Base-by-base conservation (phyloP, 1,140 invertebrate species). In the Glossosoma conforme region DNA sequence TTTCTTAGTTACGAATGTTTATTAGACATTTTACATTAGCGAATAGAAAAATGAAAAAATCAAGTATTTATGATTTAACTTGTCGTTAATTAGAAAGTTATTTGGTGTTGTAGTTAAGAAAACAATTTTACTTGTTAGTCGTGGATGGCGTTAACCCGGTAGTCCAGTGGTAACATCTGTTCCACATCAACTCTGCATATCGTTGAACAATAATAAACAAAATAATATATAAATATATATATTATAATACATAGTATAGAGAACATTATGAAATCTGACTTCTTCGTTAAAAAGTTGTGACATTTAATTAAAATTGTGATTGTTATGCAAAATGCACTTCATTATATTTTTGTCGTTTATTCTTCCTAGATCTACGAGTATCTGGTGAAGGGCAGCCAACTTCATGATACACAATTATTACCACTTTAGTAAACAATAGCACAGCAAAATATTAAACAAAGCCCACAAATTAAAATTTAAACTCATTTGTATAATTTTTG, bases 201-300 rank as follows among this genome's bases (percentile, higher is more conserved):
- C 56, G 50, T 58, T 51, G 56, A 58, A 58, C 56, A 58, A 58
- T 58, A 58, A 58, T 56, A 57, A 52, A n/a, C n/a, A n/a, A n/a
- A 44, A 35, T 44, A 49, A 46, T 49, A 25, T 49, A 54, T 22
- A 41, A 40, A 49, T 48, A 54, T 32, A 33, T 46, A 54, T 42
- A 30, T 22, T 13, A 36, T 37, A n/a, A n/a, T n/a, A n/a, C n/a
- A n/a, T n/a, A n/a, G n/a, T n/a, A n/a, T n/a, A n/a, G n/a, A n/a
- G n/a, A n/a, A n/a, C n/a, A n/a, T n/a, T n/a, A n/a, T n/a, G 22
- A 40, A 24, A 15, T 10, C 40, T 22, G 40, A 22, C 48, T 33
- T 36, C 38, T 36, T 18, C 25, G 40, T 28, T 13, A 20, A 33
- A 51, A 30, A 41, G 25, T 19, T 44, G 28, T 44, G 28, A 19